Base-by-base conservation (phyloP, 2,888 invertebrate genomes). In the Bugulina stolonifera region DNA sequence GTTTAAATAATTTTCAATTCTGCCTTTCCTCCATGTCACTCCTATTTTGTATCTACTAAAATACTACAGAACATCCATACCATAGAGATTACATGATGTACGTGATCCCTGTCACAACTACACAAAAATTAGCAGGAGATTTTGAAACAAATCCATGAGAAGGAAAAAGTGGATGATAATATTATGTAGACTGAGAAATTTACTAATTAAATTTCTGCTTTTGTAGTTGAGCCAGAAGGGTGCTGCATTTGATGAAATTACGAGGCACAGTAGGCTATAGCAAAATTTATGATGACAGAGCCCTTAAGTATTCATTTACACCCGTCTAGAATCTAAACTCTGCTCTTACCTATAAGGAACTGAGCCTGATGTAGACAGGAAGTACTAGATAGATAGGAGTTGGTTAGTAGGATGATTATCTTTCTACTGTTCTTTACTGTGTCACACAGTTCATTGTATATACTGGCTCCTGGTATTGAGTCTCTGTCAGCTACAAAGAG, bases 401-500 rank as follows among this genome's bases (percentile, higher is more conserved):
- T 55, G 5, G 55, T 18, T 10, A 55, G 55, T 18, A 55, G 55
- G n/a, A 55, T 55, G 5, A 55, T 55, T 25, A 55, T 25, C 25
- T 55, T 55, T 55, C 55, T 55, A 23, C 55, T 55, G 3, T 18
- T 25, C 25, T 55, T 3, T 23, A 55, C 23, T 23, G 55, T 25
- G 3, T 25, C 25, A 25, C 55, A 55, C 23, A 23, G 22, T 23
- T 55, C 55, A 23, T 5, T 5, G 55, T 18, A 55, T 25, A 5
- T 55, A 23, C 22, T 18, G 25, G 55, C 22, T 5, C 55, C 55
- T 18, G 25, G 22, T 5, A 5, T 23, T 18, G 55, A 55, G 25
- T 55, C 25, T 55, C 55, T 55, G n/a, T 55, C 55, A 55, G 25
- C 23, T 55, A 55, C n/a, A 23, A 23, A 55, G 5, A 55, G 55